Conservation (phyloP, 2,797 vertebrate genomes). For the Platalea minor region DNA sequence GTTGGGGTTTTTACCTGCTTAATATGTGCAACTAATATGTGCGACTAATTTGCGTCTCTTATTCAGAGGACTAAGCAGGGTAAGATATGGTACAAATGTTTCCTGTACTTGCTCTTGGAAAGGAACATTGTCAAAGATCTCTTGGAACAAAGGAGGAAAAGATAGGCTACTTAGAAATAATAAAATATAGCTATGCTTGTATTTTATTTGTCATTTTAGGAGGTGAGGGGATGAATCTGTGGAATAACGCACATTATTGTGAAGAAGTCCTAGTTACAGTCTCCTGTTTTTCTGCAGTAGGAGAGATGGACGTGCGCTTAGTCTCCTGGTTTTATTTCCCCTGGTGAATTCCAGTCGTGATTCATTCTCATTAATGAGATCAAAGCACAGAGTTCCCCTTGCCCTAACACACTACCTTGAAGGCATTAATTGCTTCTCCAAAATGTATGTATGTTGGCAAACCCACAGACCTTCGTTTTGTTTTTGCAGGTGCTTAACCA, state of each 20-base stretch:
- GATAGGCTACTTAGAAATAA: background rate
- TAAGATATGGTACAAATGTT: background rate
- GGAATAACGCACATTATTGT: background rate
- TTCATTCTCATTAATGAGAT: constrained; percentile 2
- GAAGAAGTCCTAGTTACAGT: background rate
- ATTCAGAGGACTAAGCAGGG: background rate
- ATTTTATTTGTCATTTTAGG: background rate
- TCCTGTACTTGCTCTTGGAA: background rate
- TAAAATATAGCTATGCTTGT: background rate
- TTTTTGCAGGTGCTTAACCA: constrained; percentile 41
- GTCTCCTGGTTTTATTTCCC: background rate
- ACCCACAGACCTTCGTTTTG: background rate
- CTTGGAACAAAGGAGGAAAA: background rate
- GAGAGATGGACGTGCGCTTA: background rate
- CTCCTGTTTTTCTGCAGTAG: background rate
- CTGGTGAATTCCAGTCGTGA: background rate
- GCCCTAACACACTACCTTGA: background rate
- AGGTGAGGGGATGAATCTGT: background rate
- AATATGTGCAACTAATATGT: background rate
- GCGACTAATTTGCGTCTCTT: background rate
- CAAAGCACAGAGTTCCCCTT: background rate
- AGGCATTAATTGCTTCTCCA: background rate
- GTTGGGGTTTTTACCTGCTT: background rate
- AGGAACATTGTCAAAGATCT: background rate
- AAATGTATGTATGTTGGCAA: background rate